These are phyloP conservation scores for Cyprinodon tularosa DNA, from an alignment of 2,113 vertebrate species.

Conservation along the genomic window DNA sequence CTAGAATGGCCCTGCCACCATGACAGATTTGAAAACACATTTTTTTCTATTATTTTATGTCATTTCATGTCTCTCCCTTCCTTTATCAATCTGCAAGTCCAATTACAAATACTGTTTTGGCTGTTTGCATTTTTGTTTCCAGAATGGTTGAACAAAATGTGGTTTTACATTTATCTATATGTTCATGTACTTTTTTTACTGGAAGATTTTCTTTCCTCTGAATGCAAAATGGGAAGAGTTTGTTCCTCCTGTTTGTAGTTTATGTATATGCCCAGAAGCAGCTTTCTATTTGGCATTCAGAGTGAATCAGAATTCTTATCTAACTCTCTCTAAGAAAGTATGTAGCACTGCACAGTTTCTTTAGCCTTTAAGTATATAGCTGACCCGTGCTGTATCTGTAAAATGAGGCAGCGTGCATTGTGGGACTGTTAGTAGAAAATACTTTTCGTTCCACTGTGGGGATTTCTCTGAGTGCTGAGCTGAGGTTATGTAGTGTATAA, in stretches of 20 bases:
- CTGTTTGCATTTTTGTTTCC: neutral
- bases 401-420: conserved; percentile 9
- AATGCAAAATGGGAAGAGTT: neutral
- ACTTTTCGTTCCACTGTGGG: conserved; percentile 3
- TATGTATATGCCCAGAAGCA: conserved; percentile 1
- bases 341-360: conserved; percentile 9
- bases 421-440: conserved; percentile 1
- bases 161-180: neutral
- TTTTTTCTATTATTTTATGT: neutral
- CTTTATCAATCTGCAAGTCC: neutral
- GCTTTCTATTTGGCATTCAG: conserved; percentile 13
- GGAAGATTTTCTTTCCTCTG: neutral
- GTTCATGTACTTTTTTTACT: neutral
- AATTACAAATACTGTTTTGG: neutral
- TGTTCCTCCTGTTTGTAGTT: conserved; percentile 5
- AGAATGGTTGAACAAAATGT: neutral
- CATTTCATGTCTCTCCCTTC: neutral
- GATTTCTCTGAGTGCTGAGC: neutral
- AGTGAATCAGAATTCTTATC: conserved; percentile 3
- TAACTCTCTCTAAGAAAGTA: neutral
- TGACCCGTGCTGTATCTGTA: conserved; percentile 19
- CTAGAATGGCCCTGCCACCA: too few species aligned
- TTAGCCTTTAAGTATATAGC: conserved; percentile 20
- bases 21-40: too few species aligned
- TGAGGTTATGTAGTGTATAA: conserved; percentile 1